Evolutionary conservation across 2,113 vertebrate species (phyloP), one percentile per base, ranked within the genome.

Genomic region (Megaceryle maxima): DNA sequence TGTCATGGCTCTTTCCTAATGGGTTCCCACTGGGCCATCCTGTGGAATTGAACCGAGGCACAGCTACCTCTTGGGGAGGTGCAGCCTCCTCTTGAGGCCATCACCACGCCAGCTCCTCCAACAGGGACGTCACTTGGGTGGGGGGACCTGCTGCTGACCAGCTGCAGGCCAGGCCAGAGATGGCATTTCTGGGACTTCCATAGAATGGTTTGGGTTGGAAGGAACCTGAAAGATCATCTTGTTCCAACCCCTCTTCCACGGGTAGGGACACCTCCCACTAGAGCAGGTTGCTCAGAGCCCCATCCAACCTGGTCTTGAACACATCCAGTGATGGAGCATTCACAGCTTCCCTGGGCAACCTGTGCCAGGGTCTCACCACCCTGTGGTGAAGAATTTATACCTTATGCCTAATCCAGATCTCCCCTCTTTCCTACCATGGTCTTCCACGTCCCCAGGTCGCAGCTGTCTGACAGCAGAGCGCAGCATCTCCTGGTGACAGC

Each of bases 121-220:
- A 3, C 1, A 6, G 24, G n/a, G 57, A 8, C 8, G 1, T 44
- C 56, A 1, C 50, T 13, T 1, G 55, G 9, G 5, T 2, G 14
- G 17, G 31, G 75, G 35, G 35, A 43, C 25, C 43, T 26, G 3
- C 6, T 1, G 1, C 59, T 2, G 5, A 5, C 46, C 57, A 57
- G 37, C 3, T 3, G 9, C 9, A 7, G 66, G 39, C 37, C 44
- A 3, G 64, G 56, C 33, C n/a, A 8, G 57, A 51, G 56, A 8
- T 0, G 8, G 31, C 1, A 6, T 19, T 68, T 14, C 46, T 28
- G 21, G 16, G 35, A 8, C 17, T 44, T 31, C 31, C 59, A 21
- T 6, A 35, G n/a, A 24, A 15, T 35, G 33, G 20, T 14, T 35
- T 35, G 57, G 20, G n/a, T 35, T 60, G 57, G 33, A 25, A 26